Evolutionary conservation across 2,113 vertebrate species (phyloP).

Genomic region (Terrapene triunguis): DNA sequence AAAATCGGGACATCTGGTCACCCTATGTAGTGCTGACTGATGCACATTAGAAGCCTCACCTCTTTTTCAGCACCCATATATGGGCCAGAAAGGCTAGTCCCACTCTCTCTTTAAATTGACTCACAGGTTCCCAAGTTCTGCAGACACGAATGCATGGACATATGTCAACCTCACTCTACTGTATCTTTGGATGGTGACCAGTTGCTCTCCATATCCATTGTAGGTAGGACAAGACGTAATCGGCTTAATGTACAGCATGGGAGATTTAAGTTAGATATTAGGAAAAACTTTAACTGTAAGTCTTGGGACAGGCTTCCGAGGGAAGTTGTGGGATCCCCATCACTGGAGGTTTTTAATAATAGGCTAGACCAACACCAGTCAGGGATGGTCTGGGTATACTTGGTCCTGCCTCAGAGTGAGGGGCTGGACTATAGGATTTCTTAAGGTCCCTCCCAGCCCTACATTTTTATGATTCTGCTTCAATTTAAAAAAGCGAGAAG

Average conservation of each 20-base stretch:
- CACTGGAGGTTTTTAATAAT: background rate
- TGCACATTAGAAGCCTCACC: background rate
- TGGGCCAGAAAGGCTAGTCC: background rate
- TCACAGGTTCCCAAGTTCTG: conserved; percentile 14
- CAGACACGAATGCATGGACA: background rate
- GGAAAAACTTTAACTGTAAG: background rate
- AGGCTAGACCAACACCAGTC: background rate
- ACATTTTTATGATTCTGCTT: background rate
- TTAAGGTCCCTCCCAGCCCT: background rate
- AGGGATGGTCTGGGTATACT: background rate
- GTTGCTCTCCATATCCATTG: background rate
- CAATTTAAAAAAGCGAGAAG: background rate
- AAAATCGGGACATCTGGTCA: too few relatives aligned
- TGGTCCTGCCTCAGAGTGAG: background rate
- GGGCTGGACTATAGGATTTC: background rate
- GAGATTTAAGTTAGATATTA: background rate
- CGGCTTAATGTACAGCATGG: background rate
- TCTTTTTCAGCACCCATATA: background rate
- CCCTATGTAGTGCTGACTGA: background rate
- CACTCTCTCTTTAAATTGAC: background rate
- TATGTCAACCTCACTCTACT: conserved; percentile 10
- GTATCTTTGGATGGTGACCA: background rate
- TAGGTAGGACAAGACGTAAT: background rate
- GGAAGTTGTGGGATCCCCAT: background rate
- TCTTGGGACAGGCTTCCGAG: background rate